Evolutionary conservation across 1,140 invertebrate species (phyloP).

Genomic region (Odontomachus brunneus): DNA sequence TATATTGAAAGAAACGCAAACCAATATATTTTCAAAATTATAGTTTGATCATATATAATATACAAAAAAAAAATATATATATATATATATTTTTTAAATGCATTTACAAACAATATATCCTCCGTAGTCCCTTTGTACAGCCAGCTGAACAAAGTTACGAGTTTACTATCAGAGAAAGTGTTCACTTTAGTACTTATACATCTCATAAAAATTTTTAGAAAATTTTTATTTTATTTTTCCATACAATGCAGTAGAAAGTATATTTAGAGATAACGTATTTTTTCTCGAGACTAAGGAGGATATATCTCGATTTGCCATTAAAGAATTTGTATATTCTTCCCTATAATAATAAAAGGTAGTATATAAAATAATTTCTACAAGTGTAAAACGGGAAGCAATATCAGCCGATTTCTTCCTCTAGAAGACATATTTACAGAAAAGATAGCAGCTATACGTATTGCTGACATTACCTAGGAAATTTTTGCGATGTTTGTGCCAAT

Average conservation of each 20-base stretch:
- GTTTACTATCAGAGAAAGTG: too few species aligned
- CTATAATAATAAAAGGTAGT: constrained; percentile 35
- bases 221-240: too few species aligned
- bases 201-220: too few species aligned
- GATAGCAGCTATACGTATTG: constrained; percentile 46
- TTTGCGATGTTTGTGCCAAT: constrained; percentile 16
- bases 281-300: too few species aligned
- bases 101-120: constrained; percentile 1
- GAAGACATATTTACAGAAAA: constrained; percentile 57
- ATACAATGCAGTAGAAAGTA: too few species aligned
- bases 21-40: constrained; percentile 28
- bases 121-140: too few species aligned
- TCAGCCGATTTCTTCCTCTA: constrained; percentile 9
- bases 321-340: constrained; percentile 13
- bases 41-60: constrained; percentile 42
- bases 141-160: too few species aligned
- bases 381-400: background rate
- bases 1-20: constrained; percentile 38
- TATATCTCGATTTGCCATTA: constrained; percentile 28
- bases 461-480: constrained; percentile 4
- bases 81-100: background rate
- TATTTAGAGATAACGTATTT: too few species aligned
- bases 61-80: constrained; percentile 29
- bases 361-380: constrained; percentile 38
- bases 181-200: too few species aligned